phyloP scores from a whole-genome alignment of 2,888 invertebrate genomes.

The Hirtodrosophila duncani region DNA sequence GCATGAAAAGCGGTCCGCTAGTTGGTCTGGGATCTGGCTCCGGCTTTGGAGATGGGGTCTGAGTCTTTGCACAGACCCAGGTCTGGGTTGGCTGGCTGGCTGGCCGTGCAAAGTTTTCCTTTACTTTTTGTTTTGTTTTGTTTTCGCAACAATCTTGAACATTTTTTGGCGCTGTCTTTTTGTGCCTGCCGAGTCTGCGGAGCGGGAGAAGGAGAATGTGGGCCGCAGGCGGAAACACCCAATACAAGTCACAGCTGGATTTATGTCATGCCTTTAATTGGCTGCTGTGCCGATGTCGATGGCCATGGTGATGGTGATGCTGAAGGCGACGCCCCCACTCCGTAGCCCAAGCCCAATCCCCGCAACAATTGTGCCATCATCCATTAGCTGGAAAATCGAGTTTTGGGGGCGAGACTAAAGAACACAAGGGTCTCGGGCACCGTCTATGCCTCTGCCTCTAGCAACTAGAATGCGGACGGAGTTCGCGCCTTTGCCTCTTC shows the following conservation, averaged over 20 bases:
- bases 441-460: not conserved
- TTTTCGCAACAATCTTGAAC: constrained; percentile 68
- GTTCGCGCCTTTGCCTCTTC: too few relatives aligned
- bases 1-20: constrained; percentile 55
- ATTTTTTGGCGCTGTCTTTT: constrained; percentile 64
- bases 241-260: constrained; percentile 78
- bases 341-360: constrained; percentile 14
- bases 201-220: constrained; percentile 49
- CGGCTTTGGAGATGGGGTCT: constrained; percentile 9
- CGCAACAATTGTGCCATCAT: constrained; percentile 48
- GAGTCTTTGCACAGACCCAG: constrained; percentile 23
- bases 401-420: constrained; percentile 51
- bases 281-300: constrained; percentile 71
- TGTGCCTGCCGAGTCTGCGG: constrained; percentile 14
- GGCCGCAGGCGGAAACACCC: constrained; percentile 78
- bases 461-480: too few relatives aligned
- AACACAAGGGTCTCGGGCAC: constrained; percentile 53
- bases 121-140: constrained; percentile 46
- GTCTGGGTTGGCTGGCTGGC: constrained; percentile 27
- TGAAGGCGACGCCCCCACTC: constrained; percentile 7
- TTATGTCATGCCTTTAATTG: constrained; percentile 79
- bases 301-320: constrained; percentile 9
- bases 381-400: constrained; percentile 69
- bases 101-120: constrained; percentile 57
- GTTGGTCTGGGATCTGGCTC: constrained; percentile 17